A percentile compares a stretch with the other conserved stretches of the same genome.
phyloP scores from a whole-genome alignment of 2,797 vertebrate species.

The Rhyacichthys aspro region DNA sequence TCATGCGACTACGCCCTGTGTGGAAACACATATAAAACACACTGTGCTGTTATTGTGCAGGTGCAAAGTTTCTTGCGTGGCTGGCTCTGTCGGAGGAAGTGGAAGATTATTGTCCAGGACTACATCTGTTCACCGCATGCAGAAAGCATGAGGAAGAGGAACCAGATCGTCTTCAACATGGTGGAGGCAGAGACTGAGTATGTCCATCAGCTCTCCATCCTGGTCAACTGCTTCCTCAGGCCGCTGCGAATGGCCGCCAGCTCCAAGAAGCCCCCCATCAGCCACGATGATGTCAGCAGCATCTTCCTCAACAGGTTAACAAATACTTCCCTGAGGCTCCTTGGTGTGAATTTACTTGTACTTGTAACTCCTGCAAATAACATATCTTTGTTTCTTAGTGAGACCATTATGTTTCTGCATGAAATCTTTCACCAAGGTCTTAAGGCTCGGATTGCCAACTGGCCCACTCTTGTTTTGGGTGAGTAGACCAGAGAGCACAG shows the following conservation, averaged over 20 bases:
- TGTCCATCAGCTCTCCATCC: slow-evolving; percentile 87
- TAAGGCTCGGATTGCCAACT: slow-evolving; percentile 92
- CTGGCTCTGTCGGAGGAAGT: slow-evolving; percentile 93
- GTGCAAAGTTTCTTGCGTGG: slow-evolving; percentile 96
- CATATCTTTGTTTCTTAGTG: slow-evolving; percentile 74
- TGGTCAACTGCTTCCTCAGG: slow-evolving; percentile 93
- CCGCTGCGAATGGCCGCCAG: slow-evolving; percentile 95
- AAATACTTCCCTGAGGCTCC: neutral
- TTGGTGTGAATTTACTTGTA: neutral
- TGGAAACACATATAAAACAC: neutral
- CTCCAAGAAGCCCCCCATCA: slow-evolving; percentile 94
- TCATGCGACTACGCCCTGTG: no score
- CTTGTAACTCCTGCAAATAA: neutral
- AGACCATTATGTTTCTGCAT: slow-evolving; percentile 98
- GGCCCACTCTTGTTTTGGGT: slow-evolving; percentile 95
- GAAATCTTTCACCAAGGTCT: slow-evolving; percentile 98
- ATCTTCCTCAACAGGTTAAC: slow-evolving; percentile 95
- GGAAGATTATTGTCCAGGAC: slow-evolving; percentile 97
- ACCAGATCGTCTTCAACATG: slow-evolving; percentile 97
- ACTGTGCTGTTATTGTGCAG: slow-evolving; percentile 59
- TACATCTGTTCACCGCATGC: slow-evolving; percentile 95
- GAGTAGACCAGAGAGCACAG: no score
- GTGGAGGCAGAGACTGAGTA: slow-evolving; percentile 91
- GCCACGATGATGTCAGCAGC: slow-evolving; percentile 93
- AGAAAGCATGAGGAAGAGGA: slow-evolving; percentile 96